Conservation (phyloP, 2,888 invertebrate genomes). For the Athripsodes cinereus region DNA sequence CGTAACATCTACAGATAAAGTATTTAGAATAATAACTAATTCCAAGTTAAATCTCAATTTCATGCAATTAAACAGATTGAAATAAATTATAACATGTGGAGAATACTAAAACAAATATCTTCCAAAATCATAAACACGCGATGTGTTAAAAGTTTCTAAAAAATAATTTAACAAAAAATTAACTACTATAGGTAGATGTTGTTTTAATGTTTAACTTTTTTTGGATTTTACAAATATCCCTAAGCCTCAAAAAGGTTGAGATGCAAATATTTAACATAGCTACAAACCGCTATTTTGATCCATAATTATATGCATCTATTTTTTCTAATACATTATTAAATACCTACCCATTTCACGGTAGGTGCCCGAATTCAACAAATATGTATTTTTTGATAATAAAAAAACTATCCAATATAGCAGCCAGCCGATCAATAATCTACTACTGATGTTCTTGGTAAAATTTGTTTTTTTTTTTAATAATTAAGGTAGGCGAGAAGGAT, state of each 20-base stretch:
- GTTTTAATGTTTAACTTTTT: neutral
- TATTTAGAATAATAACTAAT: too few relatives aligned
- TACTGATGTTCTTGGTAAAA: neutral
- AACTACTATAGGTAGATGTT: too few relatives aligned
- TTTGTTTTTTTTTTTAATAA: neutral
- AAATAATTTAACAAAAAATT: too few relatives aligned
- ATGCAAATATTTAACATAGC: neutral
- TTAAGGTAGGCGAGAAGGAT: neutral
- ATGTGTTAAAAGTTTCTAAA: neutral
- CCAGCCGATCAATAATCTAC: neutral
- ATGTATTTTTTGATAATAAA: neutral
- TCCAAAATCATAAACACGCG: neutral
- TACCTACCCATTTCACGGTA: neutral
- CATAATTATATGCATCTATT: neutral
- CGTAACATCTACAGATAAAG: too few relatives aligned
- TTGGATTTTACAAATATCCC: neutral
- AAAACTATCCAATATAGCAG: neutral
- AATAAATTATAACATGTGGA: neutral
- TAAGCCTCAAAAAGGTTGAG: neutral
- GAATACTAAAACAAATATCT: neutral
- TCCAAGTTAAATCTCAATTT: neutral
- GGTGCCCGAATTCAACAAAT: neutral
- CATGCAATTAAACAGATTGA: neutral
- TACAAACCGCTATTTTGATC: neutral
- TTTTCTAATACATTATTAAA: neutral